These are phyloP conservation scores for Microchirus variegatus DNA, from an alignment of 2,797 vertebrate species.

Conservation along the genomic window DNA sequence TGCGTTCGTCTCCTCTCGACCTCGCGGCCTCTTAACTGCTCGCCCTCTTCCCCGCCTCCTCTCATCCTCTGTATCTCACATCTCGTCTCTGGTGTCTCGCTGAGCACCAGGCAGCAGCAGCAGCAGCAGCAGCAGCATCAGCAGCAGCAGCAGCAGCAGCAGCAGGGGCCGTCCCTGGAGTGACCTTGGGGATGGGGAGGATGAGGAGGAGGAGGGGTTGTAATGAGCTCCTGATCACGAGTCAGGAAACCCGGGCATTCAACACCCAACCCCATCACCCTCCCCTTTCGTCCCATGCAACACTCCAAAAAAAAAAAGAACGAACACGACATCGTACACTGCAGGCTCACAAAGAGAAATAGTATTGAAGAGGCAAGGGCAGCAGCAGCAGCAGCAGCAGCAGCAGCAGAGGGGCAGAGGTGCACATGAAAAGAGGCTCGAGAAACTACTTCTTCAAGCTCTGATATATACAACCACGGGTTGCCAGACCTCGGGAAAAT, in stretches of 20 bases:
- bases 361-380: slow-evolving; percentile 66
- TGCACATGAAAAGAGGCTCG: slow-evolving; percentile 73
- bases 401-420: slow-evolving; percentile 51
- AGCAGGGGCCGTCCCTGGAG: slow-evolving; percentile 77
- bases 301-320: slow-evolving; percentile 39
- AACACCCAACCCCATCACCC: slow-evolving; percentile 61
- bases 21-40: slow-evolving; percentile 53
- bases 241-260: slow-evolving; percentile 79
- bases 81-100: slow-evolving; percentile 57
- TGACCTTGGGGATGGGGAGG: slow-evolving; percentile 77
- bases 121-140: no score
- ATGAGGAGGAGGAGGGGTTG: slow-evolving; percentile 10
- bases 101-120: slow-evolving; percentile 62
- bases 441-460: slow-evolving; percentile 68
- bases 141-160: no score
- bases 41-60: slow-evolving; percentile 25
- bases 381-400: slow-evolving; percentile 31
- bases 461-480: slow-evolving; percentile 71
- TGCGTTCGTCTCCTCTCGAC: no score
- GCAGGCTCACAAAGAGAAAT: slow-evolving; percentile 76
- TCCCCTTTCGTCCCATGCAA: slow-evolving; percentile 59
- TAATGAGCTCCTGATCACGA: slow-evolving; percentile 84
- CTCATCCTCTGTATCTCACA: slow-evolving; percentile 45
- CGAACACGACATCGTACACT: slow-evolving; percentile 69
- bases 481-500: slow-evolving; percentile 75